Base-by-base conservation (phyloP, 2,888 invertebrate genomes). In the Cantharis lateralis region DNA sequence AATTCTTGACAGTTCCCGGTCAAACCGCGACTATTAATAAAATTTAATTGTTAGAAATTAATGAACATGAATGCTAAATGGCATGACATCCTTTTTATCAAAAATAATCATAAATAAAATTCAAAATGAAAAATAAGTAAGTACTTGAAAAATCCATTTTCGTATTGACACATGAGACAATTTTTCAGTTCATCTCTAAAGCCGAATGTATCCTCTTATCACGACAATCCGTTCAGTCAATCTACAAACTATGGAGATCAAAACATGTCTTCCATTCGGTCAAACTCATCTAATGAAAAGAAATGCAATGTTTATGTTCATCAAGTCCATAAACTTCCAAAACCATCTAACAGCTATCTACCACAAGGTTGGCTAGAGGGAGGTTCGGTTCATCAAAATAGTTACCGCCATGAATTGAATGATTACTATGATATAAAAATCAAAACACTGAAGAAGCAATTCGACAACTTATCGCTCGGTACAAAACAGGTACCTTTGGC, bases 251-350 rank as follows among this genome's bases (percentile, higher is more conserved):
- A 48, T 48, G 48, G 48, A 0, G 48, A 48, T 7, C 48, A 48
- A 48, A 48, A 48, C 2, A 48, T n/a, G 7, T 48, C 64, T 20
- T 66, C 64, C 20, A 24, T 66, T 20, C 20, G 11, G n/a, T 18
- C 48, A n/a, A 48, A 48, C 48, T 48, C 48, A n/a, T n/a, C 48
- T 1, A 48, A 48, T 7, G 77, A 75, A 24, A 74, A 32, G 13
- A 75, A 75, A 72, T 70, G 76, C 32, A 68, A 26, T 10, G 74
- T 78, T 62, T 78, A 78, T n/a, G 73, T 78, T 2, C 78, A 78
- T 64, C 73, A 74, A 15, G 71, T 69, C 26, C 73, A 64, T 20
- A 78, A 68, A 61, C 10, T 64, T 11, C 70, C 68, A 20, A 72
- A 32, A 16, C 10, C 16, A 13, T 70, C 68, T 13, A 70, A 26